A percentile compares a stretch with the other conserved stretches of the same genome.
Conservation (phyloP, 2,888 invertebrate genomes). For the Syrphus vitripennis region DNA sequence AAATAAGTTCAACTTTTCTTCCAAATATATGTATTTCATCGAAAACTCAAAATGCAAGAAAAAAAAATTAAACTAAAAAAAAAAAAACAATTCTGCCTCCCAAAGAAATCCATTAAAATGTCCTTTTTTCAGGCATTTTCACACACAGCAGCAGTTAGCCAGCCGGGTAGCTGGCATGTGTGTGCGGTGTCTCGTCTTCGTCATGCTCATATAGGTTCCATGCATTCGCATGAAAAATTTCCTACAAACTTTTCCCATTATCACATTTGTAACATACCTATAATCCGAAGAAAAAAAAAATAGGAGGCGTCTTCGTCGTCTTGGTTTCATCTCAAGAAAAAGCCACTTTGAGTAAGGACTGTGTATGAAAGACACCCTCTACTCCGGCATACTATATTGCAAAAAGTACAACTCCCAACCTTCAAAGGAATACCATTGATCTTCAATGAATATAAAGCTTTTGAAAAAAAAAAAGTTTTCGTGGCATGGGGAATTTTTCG, state of each 20-base stretch:
- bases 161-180: background rate
- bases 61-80: background rate
- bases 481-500: slow-evolving; percentile 1
- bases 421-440: slow-evolving; percentile 31
- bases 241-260: slow-evolving; percentile 67
- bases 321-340: slow-evolving; percentile 9
- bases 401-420: background rate
- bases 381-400: background rate
- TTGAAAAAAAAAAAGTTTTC: slow-evolving; percentile 37
- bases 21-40: background rate
- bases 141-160: background rate
- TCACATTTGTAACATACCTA: slow-evolving; percentile 66
- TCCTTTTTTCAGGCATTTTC: slow-evolving; percentile 33
- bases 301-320: background rate
- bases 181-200: background rate
- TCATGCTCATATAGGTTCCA: background rate
- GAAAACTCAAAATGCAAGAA: background rate
- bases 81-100: background rate
- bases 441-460: slow-evolving; percentile 59
- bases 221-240: slow-evolving; percentile 56
- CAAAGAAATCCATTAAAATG: slow-evolving; percentile 51
- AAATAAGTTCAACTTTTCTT: slow-evolving; percentile 11
- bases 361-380: slow-evolving; percentile 46
- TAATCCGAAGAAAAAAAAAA: slow-evolving; percentile 15
- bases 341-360: slow-evolving; percentile 37